Evolutionary conservation across 1,140 invertebrate species (phyloP), one percentile per base, ranked within the genome.

Genomic region (Adoxophyes honmai): DNA sequence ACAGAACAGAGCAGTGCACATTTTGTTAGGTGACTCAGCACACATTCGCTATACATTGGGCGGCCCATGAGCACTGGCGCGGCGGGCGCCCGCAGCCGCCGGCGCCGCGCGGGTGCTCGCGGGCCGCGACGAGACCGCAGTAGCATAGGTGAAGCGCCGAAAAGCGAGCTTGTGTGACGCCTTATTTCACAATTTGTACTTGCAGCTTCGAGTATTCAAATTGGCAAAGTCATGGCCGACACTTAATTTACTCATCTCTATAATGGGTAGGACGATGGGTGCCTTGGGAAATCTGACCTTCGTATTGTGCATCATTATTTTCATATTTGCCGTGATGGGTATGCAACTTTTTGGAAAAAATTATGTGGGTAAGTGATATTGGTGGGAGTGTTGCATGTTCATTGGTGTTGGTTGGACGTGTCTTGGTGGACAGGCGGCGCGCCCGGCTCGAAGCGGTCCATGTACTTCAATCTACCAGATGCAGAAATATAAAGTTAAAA

Each of bases 211-310:
- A 92, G 97, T 99, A 79, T 98, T 99, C 92, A 99, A 99, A 93
- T 91, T 99, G 85, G 98, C 98, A 59, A 98, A 98, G 90, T 98
- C 97, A 52, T 99, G 98, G 98, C 97, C 96, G 66, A 98, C 97
- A 64, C 91, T 99, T 78, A 99, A 98, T 92, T 93, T 98, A 90
- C 92, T 99, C 70, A 98, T 99, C 81, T 97, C 97, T 69, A 98
- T 99, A 86, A 98, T 98, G 94, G 97, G 96, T 63, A 94, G 96
- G 91, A 98, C 97, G 21, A 95, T 99, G 90, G 97, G 97, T 75
- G 97, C 97, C 73, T 92, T 99, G 87, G 97, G 97, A 91, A 98
- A 98, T 91, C 91, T 98, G 84, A 98, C 96, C 67, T 97, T 98
- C 90, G 96, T 98, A 66, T 92, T 98, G 78, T 97, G 94, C 81